These are phyloP conservation scores for Artemia sinica DNA, from an alignment of 2,888 invertebrate species.

Conservation along the genomic window DNA sequence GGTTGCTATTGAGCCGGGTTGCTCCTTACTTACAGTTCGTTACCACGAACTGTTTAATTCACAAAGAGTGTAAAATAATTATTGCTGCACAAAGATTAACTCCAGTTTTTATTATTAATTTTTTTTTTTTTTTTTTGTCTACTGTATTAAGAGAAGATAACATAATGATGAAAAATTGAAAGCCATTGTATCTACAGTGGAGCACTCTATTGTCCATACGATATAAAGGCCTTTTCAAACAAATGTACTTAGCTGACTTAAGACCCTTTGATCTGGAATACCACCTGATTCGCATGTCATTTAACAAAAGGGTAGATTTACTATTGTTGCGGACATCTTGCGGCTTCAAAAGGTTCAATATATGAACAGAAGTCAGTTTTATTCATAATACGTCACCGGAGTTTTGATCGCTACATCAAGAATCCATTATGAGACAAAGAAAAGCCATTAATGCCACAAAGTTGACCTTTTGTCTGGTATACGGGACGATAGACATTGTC, in stretches of 20 bases:
- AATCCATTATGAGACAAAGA: conserved; percentile 5
- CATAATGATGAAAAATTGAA: no score
- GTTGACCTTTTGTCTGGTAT: not conserved
- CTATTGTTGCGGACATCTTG: not conserved
- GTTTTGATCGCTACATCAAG: not conserved
- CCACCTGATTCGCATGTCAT: not conserved
- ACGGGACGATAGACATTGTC: no score
- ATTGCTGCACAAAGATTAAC: no score
- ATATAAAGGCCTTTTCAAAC: not conserved
- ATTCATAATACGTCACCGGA: conserved; percentile 1
- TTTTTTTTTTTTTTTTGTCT: no score
- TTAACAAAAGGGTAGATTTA: not conserved
- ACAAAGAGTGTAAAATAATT: no score
- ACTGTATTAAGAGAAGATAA: no score
- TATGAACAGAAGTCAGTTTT: not conserved
- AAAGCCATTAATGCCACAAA: not conserved
- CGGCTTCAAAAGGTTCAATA: conserved; percentile 12
- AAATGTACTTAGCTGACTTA: conserved; percentile 1
- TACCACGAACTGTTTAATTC: no score
- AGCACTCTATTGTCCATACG: no score
- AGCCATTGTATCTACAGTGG: no score
- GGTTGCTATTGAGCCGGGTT: no score
- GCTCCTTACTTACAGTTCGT: no score
- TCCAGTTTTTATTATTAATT: no score
- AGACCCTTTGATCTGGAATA: conserved; percentile 2